These are phyloP conservation scores for Plodia interpunctella DNA, from an alignment of 1,140 invertebrate genomes.

Conservation along the genomic window DNA sequence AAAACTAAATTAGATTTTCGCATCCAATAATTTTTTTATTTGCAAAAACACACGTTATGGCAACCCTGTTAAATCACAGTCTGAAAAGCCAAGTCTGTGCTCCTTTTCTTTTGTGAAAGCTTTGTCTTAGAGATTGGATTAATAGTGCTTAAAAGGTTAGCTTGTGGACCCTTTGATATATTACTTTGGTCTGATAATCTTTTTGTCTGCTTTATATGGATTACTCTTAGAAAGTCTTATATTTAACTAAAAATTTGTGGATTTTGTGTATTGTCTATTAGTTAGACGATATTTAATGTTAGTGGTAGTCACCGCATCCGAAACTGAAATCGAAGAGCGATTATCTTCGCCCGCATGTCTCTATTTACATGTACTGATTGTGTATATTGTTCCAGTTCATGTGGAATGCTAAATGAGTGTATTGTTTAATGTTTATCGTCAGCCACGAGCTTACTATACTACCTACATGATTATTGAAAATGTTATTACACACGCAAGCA, in stretches of 20 bases:
- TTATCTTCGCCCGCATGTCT: conserved; percentile 7
- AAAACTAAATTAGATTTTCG: too few relatives aligned
- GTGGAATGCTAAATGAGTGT: background rate
- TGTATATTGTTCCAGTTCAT: conserved; percentile 6
- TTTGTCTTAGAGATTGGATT: conserved; percentile 37
- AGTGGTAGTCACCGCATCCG: background rate
- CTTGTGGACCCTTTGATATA: conserved; percentile 25
- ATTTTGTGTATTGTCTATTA: too few relatives aligned
- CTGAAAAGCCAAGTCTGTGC: conserved; percentile 27
- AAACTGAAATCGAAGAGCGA: background rate
- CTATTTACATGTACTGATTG: conserved; percentile 9
- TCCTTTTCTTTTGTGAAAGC: conserved; percentile 28
- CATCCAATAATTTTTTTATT: too few relatives aligned
- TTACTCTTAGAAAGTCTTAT: background rate
- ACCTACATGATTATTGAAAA: background rate
- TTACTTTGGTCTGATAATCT: conserved; percentile 1
- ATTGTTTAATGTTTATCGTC: conserved; percentile 13
- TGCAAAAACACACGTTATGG: too few relatives aligned
- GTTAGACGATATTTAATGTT: too few relatives aligned
- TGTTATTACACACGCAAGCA: background rate
- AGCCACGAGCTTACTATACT: background rate
- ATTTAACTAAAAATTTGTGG: too few relatives aligned
- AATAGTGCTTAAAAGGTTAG: conserved; percentile 33
- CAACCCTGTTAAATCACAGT: background rate
- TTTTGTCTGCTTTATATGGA: conserved; percentile 6